Base-by-base conservation (phyloP, 2,888 invertebrate species). In the Matsumyia berberina region DNA sequence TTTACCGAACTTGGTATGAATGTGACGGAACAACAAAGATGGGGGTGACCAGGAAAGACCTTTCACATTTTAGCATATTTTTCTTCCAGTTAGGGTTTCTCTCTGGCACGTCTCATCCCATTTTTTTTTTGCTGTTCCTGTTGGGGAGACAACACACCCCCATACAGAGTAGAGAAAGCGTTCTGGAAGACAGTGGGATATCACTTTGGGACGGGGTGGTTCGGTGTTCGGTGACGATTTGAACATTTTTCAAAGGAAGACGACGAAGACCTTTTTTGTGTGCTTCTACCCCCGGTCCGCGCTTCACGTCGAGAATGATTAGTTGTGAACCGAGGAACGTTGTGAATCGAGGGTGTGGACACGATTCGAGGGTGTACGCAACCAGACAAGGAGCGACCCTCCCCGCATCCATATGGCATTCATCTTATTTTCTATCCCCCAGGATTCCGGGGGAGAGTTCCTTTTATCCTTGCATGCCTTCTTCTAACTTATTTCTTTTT, bases 311-410 rank as follows among this genome's bases (percentile, higher is more conserved):
- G n/a, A 72, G 64, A 70, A 81, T 82, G 78, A 82, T 82, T 72
- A 82, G 82, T 77, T 72, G 44, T n/a, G n/a, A n/a, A n/a, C n/a
- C n/a, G n/a, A 51, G 66, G 58, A 24, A 51, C 72, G 53, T 37
- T 70, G 49, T 44, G 67, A 37, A 37, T 35, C 44, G 77, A 72
- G 67, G 83, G 67, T 73, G 73, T 57, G 90, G 91, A 91, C 89
- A 90, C 90, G 87, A 89, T 91, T 80, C 90, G 89, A 86, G 89
- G 89, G 88, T 62, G 51, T 69, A 49, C 53, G 72, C 67, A 57
- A 70, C 76, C 77, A 82, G 81, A 77, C 81, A 62, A 51, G 80
- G 67, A 44, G 60, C 24, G 24, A 58, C 31, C 57, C 29, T 72
- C 44, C 31, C 24, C 24, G 53, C 51, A 44, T 60, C 73, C 51